phyloP scores from a whole-genome alignment of 1,140 invertebrate genomes.

The Euura saliciscinereae region DNA sequence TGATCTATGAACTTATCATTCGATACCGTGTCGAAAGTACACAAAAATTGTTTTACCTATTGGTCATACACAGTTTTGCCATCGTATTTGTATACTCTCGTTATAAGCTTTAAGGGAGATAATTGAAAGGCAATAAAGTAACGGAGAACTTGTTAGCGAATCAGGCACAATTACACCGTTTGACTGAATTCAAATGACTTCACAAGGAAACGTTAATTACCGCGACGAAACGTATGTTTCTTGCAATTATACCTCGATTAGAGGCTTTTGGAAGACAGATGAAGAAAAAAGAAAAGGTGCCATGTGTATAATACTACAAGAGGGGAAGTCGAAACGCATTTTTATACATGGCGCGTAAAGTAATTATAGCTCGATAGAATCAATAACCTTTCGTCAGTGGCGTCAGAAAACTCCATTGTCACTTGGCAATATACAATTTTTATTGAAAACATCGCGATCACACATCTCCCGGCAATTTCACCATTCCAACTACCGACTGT shows the following conservation, averaged over 20 bases:
- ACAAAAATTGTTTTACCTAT: too few relatives aligned
- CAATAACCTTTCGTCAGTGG: conserved; percentile 13
- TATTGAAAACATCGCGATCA: conserved; percentile 49
- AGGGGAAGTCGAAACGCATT: too few relatives aligned
- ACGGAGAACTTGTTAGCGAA: background rate
- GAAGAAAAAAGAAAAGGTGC: too few relatives aligned
- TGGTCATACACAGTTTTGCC: too few relatives aligned
- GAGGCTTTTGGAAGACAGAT: too few relatives aligned
- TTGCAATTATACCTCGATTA: too few relatives aligned
- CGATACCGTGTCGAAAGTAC: too few relatives aligned
- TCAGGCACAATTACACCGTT: conserved; percentile 1
- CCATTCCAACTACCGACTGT: background rate
- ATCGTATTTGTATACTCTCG: background rate
- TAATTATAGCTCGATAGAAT: background rate
- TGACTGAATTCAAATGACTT: background rate
- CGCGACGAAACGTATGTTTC: background rate
- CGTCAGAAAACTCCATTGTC: conserved; percentile 50
- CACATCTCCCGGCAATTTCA: background rate
- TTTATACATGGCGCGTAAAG: too few relatives aligned
- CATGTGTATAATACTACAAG: too few relatives aligned
- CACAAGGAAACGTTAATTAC: background rate
- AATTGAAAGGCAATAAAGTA: background rate
- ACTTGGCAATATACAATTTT: conserved; percentile 56
- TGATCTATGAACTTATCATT: too few relatives aligned
- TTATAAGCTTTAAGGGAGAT: background rate